These are phyloP conservation scores for Thunnus thynnus DNA, from an alignment of 2,113 vertebrate genomes.

Conservation along the genomic window DNA sequence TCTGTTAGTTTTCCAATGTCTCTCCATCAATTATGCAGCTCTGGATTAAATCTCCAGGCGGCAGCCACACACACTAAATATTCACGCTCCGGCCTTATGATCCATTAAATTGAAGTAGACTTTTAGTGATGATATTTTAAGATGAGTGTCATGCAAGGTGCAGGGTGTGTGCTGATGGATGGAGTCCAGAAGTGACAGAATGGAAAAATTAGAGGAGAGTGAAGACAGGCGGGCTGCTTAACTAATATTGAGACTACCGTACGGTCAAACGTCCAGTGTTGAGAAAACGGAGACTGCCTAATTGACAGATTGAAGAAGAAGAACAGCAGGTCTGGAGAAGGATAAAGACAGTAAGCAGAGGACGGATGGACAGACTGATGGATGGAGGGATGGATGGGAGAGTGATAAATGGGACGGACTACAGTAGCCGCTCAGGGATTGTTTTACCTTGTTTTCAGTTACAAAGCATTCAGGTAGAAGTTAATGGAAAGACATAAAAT, in stretches of 20 bases:
- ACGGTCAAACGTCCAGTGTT: slow-evolving; percentile 12
- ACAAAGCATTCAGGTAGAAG: not conserved
- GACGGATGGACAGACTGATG: not conserved
- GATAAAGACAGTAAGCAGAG: not conserved
- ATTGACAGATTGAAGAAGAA: slow-evolving; percentile 28
- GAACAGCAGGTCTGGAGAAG: not conserved
- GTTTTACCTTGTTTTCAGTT: not conserved
- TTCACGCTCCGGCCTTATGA: slow-evolving; percentile 70
- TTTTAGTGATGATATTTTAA: slow-evolving; percentile 73
- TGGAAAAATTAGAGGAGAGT: slow-evolving; percentile 43
- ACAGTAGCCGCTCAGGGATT: not conserved
- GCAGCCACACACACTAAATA: slow-evolving; percentile 59
- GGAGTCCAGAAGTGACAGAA: slow-evolving; percentile 56
- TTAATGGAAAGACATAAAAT: no score
- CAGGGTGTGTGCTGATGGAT: slow-evolving; percentile 54
- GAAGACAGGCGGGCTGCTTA: slow-evolving; percentile 17
- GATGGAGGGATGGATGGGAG: not conserved
- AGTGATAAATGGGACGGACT: not conserved
- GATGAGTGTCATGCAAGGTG: slow-evolving; percentile 50
- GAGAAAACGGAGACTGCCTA: slow-evolving; percentile 6
- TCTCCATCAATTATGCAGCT: slow-evolving; percentile 75
- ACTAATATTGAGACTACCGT: slow-evolving; percentile 8
- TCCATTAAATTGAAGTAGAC: slow-evolving; percentile 77
- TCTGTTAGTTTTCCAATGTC: slow-evolving; percentile 70
- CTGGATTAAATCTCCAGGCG: slow-evolving; percentile 67